A percentile compares a stretch with the other conserved stretches of the same genome.
Evolutionary conservation across 2,797 vertebrate species (phyloP).

Genomic region (Coendou prehensilis): DNA sequence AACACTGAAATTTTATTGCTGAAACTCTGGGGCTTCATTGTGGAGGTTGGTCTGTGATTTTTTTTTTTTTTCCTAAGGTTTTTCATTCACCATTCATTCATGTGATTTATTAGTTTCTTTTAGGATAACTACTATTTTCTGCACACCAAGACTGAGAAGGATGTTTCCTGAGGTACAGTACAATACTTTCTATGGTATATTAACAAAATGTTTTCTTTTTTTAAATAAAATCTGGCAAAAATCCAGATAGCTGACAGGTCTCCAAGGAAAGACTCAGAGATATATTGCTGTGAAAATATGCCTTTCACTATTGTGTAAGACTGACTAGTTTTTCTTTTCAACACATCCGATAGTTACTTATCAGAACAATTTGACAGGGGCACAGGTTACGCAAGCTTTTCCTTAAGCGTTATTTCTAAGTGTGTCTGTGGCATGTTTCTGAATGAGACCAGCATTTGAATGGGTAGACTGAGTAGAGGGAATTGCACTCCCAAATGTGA

Average conservation of each 20-base stretch:
- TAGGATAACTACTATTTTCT: background rate
- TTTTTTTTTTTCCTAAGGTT: background rate
- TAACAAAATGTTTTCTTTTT: background rate
- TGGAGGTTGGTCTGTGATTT: background rate
- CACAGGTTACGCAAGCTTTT: background rate
- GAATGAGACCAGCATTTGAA: background rate
- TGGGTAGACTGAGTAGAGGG: background rate
- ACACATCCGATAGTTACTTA: background rate
- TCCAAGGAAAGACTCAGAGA: background rate
- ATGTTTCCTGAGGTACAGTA: background rate
- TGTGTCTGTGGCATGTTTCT: background rate
- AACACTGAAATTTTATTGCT: background rate
- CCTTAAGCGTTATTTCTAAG: background rate
- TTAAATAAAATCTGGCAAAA: background rate
- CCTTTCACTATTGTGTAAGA: background rate
- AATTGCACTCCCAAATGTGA: too few species aligned
- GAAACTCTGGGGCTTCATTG: background rate
- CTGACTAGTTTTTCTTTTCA: background rate
- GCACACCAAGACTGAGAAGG: background rate
- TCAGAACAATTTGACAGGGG: background rate
- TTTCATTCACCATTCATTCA: background rate
- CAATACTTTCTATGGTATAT: background rate
- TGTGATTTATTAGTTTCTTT: background rate
- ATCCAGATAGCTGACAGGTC: background rate
- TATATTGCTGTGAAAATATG: background rate